Evolutionary conservation across 2,888 invertebrate genomes (phyloP).

Genomic region (Lasius fuliginosus): DNA sequence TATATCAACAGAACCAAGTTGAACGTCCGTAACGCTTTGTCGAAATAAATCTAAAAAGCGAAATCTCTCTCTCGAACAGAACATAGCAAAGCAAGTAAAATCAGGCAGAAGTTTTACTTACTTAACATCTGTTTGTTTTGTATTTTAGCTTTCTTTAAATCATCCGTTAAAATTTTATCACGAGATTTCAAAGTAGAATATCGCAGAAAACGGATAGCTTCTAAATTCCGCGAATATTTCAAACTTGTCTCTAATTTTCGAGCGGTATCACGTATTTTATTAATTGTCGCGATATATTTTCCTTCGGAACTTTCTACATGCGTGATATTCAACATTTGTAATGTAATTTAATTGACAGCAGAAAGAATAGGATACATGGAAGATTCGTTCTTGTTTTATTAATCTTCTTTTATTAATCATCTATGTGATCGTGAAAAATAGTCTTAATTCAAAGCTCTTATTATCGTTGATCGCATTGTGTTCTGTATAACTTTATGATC

Average conservation of each 20-base stretch:
- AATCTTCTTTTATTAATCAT: not conserved
- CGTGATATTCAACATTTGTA: constrained; percentile 1
- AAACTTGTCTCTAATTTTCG: constrained; percentile 73
- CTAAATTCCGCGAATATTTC: constrained; percentile 72
- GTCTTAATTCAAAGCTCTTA: not conserved
- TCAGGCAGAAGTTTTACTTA: constrained; percentile 55
- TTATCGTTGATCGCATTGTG: not conserved
- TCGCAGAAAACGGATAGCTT: constrained; percentile 71
- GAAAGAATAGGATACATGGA: not conserved
- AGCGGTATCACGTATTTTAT: constrained; percentile 59
- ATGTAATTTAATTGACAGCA: not conserved
- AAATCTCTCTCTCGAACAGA: not conserved
- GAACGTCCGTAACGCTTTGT: constrained; percentile 76
- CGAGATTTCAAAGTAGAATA: constrained; percentile 72
- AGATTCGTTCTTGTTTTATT: constrained; percentile 17
- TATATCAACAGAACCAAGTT: constrained; percentile 64
- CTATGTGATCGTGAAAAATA: constrained; percentile 2
- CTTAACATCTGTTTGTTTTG: constrained; percentile 80
- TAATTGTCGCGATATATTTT: constrained; percentile 57
- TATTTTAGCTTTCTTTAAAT: constrained; percentile 76
- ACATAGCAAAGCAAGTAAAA: not conserved
- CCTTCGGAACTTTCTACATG: not conserved
- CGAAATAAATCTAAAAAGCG: constrained; percentile 78
- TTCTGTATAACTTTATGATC: not conserved
- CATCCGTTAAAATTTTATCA: constrained; percentile 66